Percentiles rank a stretch among this genome's conserved stretches.
Evolutionary conservation across 2,113 vertebrate genomes (phyloP).

Genomic region (Polypterus senegalus): DNA sequence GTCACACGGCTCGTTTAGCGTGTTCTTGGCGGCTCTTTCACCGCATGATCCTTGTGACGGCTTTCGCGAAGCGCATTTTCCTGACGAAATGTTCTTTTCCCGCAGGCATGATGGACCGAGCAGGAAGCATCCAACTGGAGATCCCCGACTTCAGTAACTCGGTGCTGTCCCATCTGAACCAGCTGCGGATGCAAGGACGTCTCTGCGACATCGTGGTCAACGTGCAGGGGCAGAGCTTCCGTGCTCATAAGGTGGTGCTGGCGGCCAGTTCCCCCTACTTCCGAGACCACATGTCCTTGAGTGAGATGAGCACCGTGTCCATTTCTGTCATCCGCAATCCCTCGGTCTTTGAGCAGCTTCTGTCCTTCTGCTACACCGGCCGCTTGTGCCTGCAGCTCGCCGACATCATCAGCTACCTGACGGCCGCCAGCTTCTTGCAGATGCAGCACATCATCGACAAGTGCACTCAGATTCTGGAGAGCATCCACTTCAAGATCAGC

Average conservation of each 20-base stretch:
- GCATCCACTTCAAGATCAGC: conserved; percentile 92
- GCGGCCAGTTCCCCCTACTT: conserved; percentile 98
- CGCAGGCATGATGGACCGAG: conserved; percentile 74
- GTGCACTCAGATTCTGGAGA: conserved; percentile 92
- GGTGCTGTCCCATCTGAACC: conserved; percentile 88
- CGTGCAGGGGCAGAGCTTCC: conserved; percentile 89
- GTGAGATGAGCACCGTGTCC: conserved; percentile 94
- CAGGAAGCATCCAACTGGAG: conserved; percentile 90
- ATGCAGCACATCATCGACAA: conserved; percentile 98
- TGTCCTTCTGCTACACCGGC: conserved; percentile 93
- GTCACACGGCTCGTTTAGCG: neutral
- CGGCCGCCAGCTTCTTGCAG: conserved; percentile 92
- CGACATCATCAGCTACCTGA: conserved; percentile 96
- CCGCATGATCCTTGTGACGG: too few relatives aligned
- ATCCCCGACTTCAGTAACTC: conserved; percentile 97
- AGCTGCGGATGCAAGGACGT: conserved; percentile 89
- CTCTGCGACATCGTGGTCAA: conserved; percentile 95
- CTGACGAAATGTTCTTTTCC: conserved; percentile 2
- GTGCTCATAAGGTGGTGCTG: conserved; percentile 93
- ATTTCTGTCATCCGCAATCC: conserved; percentile 92
- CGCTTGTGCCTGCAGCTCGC: conserved; percentile 85
- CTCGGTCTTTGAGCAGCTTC: conserved; percentile 87
- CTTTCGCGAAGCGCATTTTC: too few relatives aligned
- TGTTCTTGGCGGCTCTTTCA: neutral
- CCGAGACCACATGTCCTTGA: conserved; percentile 96